Evolutionary conservation across 2,797 vertebrate species (phyloP).

Genomic region (Urophycis tenuis): DNA sequence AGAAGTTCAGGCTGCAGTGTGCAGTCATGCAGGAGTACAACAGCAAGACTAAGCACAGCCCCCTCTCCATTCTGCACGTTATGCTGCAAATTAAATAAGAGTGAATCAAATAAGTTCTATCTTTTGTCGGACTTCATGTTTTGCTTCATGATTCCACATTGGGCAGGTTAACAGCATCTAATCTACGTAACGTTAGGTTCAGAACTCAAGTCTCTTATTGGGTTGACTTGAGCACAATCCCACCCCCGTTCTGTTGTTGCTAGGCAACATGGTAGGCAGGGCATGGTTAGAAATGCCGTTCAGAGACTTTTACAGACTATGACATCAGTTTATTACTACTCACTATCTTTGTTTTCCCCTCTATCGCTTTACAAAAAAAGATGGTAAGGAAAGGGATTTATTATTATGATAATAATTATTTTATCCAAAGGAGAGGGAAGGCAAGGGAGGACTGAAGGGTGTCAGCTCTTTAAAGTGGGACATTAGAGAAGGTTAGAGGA

Average conservation of each 20-base stretch:
- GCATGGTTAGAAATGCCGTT: slow-evolving; percentile 42
- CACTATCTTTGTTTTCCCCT: not conserved
- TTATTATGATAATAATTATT: not conserved
- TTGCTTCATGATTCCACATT: not conserved
- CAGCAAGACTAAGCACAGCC: not conserved
- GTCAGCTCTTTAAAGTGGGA: slow-evolving; percentile 39
- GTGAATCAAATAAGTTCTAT: too few species aligned
- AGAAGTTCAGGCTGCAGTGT: not conserved
- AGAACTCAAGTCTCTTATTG: not conserved
- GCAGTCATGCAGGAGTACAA: not conserved
- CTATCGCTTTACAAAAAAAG: not conserved
- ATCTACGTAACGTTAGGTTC: not conserved
- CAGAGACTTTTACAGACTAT: slow-evolving; percentile 7
- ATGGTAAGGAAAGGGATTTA: not conserved
- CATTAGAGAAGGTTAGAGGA: too few species aligned
- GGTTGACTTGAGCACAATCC: not conserved
- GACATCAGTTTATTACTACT: not conserved
- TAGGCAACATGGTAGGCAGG: slow-evolving; percentile 26
- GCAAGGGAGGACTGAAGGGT: slow-evolving; percentile 52
- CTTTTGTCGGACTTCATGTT: not conserved
- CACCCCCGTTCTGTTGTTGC: slow-evolving; percentile 13
- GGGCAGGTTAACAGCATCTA: not conserved
- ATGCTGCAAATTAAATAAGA: too few species aligned
- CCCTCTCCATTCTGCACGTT: not conserved
- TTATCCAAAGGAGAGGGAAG: slow-evolving; percentile 31